Conservation (phyloP, 2,113 vertebrate species). For the Cisticola juncidis region DNA sequence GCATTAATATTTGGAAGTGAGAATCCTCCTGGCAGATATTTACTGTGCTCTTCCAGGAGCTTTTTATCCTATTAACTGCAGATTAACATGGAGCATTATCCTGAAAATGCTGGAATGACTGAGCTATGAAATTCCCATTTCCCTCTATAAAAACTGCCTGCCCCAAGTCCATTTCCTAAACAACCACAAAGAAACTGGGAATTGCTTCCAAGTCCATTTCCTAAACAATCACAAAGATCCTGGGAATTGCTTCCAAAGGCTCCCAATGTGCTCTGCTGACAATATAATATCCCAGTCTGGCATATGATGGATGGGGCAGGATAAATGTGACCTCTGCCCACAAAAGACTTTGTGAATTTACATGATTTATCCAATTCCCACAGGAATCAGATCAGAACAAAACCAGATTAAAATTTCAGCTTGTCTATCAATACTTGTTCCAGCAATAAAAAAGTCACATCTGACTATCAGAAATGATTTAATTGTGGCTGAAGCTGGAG, state of each 20-base stretch:
- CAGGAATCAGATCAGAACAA: not conserved
- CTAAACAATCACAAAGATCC: not conserved
- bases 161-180: not conserved
- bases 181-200: not conserved
- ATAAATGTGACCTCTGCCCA: constrained; percentile 11
- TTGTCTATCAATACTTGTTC: not conserved
- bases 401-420: not conserved
- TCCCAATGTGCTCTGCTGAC: not conserved
- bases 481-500: not conserved
- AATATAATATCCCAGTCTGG: not conserved
- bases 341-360: not conserved
- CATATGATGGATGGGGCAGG: not conserved
- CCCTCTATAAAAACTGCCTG: not conserved
- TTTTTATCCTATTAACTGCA: not conserved
- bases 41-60: not conserved
- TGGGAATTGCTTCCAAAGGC: not conserved
- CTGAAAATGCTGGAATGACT: not conserved
- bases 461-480: not conserved
- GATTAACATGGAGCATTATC: not conserved
- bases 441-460: not conserved
- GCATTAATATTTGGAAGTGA: not conserved
- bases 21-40: not conserved
- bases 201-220: not conserved
- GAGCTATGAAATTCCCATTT: not conserved
- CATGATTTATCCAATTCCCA: not conserved